These are phyloP conservation scores for Antennarius striatus DNA, from an alignment of 2,113 vertebrate species.

Conservation along the genomic window DNA sequence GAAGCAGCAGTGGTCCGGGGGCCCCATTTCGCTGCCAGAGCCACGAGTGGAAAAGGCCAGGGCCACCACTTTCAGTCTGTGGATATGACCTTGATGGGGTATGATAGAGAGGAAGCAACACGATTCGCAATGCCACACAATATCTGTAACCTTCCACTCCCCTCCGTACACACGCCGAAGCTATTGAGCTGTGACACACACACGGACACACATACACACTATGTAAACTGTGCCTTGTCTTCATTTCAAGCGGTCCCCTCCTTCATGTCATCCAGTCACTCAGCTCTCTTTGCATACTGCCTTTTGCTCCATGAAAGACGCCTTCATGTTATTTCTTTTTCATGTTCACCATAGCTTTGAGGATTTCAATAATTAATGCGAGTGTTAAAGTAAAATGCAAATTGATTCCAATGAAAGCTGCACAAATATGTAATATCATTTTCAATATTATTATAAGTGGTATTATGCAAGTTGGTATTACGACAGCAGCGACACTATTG, in stretches of 20 bases:
- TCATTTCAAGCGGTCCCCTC: slow-evolving; percentile 61
- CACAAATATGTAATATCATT: slow-evolving; percentile 15
- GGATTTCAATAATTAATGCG: slow-evolving; percentile 30
- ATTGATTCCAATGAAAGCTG: slow-evolving; percentile 17
- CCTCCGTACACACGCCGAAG: slow-evolving; percentile 42
- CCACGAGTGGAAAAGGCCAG: slow-evolving; percentile 76
- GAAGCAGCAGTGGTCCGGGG: slow-evolving; percentile 76
- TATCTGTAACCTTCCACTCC: slow-evolving; percentile 75
- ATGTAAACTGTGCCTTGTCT: slow-evolving; percentile 55
- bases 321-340: slow-evolving; percentile 39
- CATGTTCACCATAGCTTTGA: slow-evolving; percentile 30
- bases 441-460: slow-evolving; percentile 1
- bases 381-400: slow-evolving; percentile 26
- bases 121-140: slow-evolving; percentile 72
- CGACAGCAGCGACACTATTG: slow-evolving; percentile 26
- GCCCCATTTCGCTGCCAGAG: slow-evolving; percentile 73
- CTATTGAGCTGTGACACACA: slow-evolving; percentile 67
- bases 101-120: slow-evolving; percentile 77
- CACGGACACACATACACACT: slow-evolving; percentile 23
- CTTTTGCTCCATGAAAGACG: slow-evolving; percentile 45
- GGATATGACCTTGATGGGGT: slow-evolving; percentile 79
- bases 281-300: slow-evolving; percentile 52
- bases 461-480: slow-evolving; percentile 6
- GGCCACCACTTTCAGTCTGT: slow-evolving; percentile 75
- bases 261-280: slow-evolving; percentile 58